These are phyloP conservation scores for Agonopterix alstromeriana DNA, from an alignment of 2,888 invertebrate genomes.

Conservation along the genomic window DNA sequence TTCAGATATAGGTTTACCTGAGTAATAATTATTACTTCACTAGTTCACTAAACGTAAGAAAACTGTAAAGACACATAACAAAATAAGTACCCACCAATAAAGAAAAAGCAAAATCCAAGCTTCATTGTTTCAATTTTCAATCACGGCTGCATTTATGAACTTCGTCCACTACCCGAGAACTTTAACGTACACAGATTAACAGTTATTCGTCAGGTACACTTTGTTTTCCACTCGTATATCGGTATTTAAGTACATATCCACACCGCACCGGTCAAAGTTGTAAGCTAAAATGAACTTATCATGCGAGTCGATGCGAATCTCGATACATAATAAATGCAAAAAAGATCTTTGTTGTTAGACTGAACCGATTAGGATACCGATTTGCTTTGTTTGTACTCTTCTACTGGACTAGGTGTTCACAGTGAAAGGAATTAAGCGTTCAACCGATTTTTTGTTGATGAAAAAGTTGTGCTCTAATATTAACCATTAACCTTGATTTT, in stretches of 20 bases:
- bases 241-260: conserved; percentile 19
- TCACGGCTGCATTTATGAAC: background rate
- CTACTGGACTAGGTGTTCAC: conserved; percentile 20
- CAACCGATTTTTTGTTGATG: conserved; percentile 24
- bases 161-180: background rate
- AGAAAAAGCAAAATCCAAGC: conserved; percentile 16
- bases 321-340: conserved; percentile 40
- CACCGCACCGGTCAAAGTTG: conserved; percentile 21
- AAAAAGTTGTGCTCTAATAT: conserved; percentile 31
- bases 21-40: no score
- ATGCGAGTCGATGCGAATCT: conserved; percentile 37
- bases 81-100: conserved; percentile 20
- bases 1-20: no score
- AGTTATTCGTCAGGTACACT: conserved; percentile 9
- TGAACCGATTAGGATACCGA: conserved; percentile 13
- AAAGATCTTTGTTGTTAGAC: conserved; percentile 28
- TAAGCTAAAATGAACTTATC: conserved; percentile 49
- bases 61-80: no score
- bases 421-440: conserved; percentile 42
- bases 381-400: conserved; percentile 30
- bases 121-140: conserved; percentile 17
- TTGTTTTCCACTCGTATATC: conserved; percentile 8
- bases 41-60: no score
- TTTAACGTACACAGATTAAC: background rate
- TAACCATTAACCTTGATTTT: conserved; percentile 44